Conservation (phyloP, 1,140 invertebrate genomes). For the Dendroctonus ponderosae region DNA sequence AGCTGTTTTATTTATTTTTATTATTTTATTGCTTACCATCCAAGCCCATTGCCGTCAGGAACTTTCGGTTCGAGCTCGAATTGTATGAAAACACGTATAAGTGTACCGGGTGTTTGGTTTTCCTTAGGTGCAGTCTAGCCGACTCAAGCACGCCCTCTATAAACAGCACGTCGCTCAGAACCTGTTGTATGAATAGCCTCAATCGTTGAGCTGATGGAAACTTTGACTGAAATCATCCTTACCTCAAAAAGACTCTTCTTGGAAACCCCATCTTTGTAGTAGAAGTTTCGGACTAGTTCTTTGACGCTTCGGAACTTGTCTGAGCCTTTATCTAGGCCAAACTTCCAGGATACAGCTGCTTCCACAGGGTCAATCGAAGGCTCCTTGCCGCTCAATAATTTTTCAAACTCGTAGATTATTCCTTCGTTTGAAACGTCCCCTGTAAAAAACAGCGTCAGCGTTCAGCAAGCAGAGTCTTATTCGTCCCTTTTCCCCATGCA, state of each 20-base stretch:
- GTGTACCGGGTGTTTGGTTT: background rate
- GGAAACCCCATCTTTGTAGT: background rate
- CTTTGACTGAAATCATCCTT: background rate
- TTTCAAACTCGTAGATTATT: background rate
- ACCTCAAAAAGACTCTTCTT: background rate
- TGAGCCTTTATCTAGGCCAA: background rate
- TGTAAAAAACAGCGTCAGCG: too few species aligned
- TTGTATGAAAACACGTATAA: background rate
- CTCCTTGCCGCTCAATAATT: background rate
- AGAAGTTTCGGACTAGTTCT: background rate
- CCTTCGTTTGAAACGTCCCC: slow-evolving; percentile 4
- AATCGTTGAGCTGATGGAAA: background rate
- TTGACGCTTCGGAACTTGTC: background rate
- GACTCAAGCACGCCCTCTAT: slow-evolving; percentile 1
- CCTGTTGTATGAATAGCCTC: background rate
- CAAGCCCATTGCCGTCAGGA: slow-evolving; percentile 2
- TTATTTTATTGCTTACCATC: background rate
- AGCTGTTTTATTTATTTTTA: background rate
- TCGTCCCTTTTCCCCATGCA: too few species aligned
- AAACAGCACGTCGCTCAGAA: slow-evolving; percentile 2
- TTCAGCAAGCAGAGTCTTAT: too few species aligned
- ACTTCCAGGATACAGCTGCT: background rate
- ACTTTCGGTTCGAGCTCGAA: background rate
- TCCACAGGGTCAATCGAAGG: background rate
- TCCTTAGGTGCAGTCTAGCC: background rate